Evolutionary conservation across 2,797 vertebrate genomes (phyloP).

Genomic region (Craterocephalus amniculus): DNA sequence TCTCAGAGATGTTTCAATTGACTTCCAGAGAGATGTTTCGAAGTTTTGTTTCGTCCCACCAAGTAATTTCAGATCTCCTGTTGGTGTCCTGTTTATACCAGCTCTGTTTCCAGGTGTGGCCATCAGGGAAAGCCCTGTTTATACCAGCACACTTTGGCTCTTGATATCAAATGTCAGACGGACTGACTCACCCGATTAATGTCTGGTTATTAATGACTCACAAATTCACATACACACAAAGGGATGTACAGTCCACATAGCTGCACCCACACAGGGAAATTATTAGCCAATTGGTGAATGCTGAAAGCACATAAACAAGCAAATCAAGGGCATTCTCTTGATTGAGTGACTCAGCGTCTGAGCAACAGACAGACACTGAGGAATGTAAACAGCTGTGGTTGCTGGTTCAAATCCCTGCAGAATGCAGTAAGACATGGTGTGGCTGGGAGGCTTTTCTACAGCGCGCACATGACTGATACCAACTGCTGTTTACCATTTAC

Average conservation of each 20-base stretch:
- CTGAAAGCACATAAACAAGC: constrained; percentile 24
- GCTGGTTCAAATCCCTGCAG: constrained; percentile 59
- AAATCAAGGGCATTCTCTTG: constrained; percentile 46
- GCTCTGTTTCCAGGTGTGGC: constrained; percentile 55
- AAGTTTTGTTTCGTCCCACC: constrained; percentile 27
- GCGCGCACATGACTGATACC: constrained; percentile 18
- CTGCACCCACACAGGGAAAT: constrained; percentile 52
- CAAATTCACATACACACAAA: constrained; percentile 30
- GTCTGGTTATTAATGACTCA: constrained; percentile 69
- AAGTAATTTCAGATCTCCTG: constrained; percentile 4
- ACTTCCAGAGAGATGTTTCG: not conserved
- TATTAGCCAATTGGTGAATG: constrained; percentile 45
- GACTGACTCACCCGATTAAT: constrained; percentile 43
- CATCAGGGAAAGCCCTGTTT: constrained; percentile 57
- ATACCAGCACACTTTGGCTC: constrained; percentile 27
- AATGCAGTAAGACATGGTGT: constrained; percentile 14
- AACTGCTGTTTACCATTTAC: constrained; percentile 36
- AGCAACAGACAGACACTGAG: constrained; percentile 55
- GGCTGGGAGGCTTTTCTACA: constrained; percentile 22
- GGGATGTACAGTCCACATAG: constrained; percentile 25
- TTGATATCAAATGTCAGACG: constrained; percentile 56
- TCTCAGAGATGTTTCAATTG: not conserved
- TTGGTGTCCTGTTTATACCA: constrained; percentile 16
- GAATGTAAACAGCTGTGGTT: constrained; percentile 69
- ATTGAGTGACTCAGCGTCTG: constrained; percentile 67